These are phyloP conservation scores for Chlorops oryzae DNA, from an alignment of 1,140 invertebrate genomes.

Conservation along the genomic window DNA sequence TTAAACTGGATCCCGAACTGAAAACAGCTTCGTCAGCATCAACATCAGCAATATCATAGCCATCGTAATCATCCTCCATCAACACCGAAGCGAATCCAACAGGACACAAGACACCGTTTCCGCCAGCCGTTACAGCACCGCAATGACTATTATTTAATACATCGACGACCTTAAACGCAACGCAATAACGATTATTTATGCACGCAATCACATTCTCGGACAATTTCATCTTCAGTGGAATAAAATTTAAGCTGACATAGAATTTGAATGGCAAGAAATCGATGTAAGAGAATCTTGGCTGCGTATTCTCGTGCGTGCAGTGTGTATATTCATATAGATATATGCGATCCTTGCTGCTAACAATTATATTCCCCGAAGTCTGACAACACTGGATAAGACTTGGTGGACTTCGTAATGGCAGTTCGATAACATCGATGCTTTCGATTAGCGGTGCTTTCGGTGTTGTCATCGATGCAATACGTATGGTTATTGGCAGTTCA, in stretches of 20 bases:
- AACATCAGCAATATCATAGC: constrained; percentile 12
- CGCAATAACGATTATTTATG: constrained; percentile 40
- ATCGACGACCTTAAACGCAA: constrained; percentile 43
- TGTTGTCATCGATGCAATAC: constrained; percentile 44
- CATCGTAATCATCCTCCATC: constrained; percentile 35
- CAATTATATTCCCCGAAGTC: constrained; percentile 41
- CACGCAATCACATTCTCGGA: constrained; percentile 44
- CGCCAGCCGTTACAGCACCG: no score
- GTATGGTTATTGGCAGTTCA: constrained; percentile 41
- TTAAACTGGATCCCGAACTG: constrained; percentile 31
- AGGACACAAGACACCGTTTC: constrained; percentile 6
- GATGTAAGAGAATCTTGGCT: constrained; percentile 40
- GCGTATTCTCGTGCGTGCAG: constrained; percentile 41
- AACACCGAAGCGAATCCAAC: no score
- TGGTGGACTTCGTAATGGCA: constrained; percentile 39
- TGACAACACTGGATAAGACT: constrained; percentile 43
- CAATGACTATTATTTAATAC: constrained; percentile 21
- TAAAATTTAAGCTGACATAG: constrained; percentile 41
- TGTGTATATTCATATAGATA: constrained; percentile 44
- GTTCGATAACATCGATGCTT: constrained; percentile 42
- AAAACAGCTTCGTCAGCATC: constrained; percentile 30
- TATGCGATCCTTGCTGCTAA: constrained; percentile 42
- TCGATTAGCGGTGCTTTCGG: constrained; percentile 40
- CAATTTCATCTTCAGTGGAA: constrained; percentile 32
- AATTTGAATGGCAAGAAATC: constrained; percentile 45